Evolutionary conservation across 2,113 vertebrate species (phyloP).

Genomic region (Nothocercus nigrocapillus): DNA sequence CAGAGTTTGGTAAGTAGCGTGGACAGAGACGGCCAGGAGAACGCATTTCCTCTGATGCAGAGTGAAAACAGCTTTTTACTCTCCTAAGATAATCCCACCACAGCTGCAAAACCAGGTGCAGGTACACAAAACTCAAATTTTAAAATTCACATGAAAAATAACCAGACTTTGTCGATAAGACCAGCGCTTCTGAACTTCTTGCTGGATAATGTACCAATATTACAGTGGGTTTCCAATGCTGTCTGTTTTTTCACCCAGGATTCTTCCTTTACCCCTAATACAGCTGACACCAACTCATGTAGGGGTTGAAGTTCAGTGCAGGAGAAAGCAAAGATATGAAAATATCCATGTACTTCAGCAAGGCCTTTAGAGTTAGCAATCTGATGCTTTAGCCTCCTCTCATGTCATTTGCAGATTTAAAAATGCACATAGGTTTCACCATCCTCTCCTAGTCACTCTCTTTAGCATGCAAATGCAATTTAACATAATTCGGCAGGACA

Average conservation of each 20-base stretch:
- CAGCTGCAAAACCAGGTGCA: background rate
- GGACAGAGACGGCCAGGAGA: background rate
- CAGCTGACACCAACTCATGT: background rate
- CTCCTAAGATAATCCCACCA: background rate
- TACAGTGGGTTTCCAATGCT: background rate
- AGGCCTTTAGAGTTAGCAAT: background rate
- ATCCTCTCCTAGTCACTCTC: background rate
- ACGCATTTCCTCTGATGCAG: background rate
- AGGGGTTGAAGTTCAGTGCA: background rate
- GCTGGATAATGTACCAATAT: background rate
- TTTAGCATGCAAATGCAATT: conserved; percentile 22
- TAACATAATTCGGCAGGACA: conserved; percentile 20
- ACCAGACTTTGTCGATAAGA: background rate
- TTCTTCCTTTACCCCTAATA: background rate
- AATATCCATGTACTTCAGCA: background rate
- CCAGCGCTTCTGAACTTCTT: background rate
- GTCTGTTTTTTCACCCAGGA: background rate
- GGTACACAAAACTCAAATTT: background rate
- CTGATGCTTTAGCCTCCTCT: background rate
- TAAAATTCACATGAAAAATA: background rate
- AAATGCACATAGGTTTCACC: background rate
- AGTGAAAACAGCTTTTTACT: background rate
- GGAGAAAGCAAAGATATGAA: background rate
- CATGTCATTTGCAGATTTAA: conserved; percentile 21
- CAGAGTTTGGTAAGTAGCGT: background rate